Base-by-base conservation (phyloP, 2,113 vertebrate species). In the Myotis lucifugus region DNA sequence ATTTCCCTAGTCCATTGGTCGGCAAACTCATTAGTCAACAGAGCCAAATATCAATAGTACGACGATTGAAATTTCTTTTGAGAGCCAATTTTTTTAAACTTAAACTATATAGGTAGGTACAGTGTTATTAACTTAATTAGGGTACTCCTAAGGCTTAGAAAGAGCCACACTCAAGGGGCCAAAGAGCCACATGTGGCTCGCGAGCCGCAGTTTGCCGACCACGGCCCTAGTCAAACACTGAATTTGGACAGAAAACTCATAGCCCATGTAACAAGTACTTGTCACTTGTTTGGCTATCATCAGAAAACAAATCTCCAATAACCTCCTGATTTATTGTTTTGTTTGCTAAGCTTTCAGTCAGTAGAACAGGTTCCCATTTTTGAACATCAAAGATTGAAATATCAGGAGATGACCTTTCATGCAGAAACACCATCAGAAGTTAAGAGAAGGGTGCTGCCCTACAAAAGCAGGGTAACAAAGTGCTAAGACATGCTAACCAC, bases 381-480 rank as follows among this genome's bases (percentile, higher is more conserved):
- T 95, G 21, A 96, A 86, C 40, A 93, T 67, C 42, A 92, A 94
- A 96, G 54, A 89, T 1, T 69, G 27, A 92, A 91, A 64, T 72
- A 70, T 67, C 37, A 95, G 85, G 46, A 92, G 85, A 95, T 46
- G 50, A 59, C n/a, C n/a, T 86, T 85, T 94, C 69, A 93, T 59
- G 34, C 9, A 90, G 64, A 84, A 94, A 83, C 70, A 85, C 10
- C 40, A 66, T 32, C 34, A 6, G 29, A 54, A 69, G 19, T 82
- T 88, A 79, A 84, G n/a, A 91, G 82, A 87, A 92, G 25, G 10
- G 54, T 70, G 29, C 76, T 78, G 34, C 11, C 84, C 56, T 15
- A 66, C 17, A 79, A 92, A 84, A 77, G 77, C 14, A 77, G 64
- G 32, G 52, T 34, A 89, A 67, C 52, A 72, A 37, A 96, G n/a